Percentiles rank a stretch among this genome's conserved stretches.
phyloP scores from a whole-genome alignment of 2,797 vertebrate genomes.

The Gymnodraco acuticeps region DNA sequence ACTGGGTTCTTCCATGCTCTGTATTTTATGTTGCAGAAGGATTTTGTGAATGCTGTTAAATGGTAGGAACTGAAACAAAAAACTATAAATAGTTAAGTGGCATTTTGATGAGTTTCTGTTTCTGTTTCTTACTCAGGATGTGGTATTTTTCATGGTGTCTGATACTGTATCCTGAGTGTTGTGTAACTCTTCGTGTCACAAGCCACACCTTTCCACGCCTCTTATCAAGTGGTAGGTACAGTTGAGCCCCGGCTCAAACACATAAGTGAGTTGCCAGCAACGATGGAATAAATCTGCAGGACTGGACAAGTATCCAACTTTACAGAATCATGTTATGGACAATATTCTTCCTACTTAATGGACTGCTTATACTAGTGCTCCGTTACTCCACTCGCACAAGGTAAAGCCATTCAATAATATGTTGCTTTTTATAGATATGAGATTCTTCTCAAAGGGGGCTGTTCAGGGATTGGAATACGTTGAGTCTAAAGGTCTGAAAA shows the following conservation, averaged over 20 bases:
- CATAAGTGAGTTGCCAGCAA: slow-evolving; percentile 35
- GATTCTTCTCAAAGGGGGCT: neutral
- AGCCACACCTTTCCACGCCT: slow-evolving; percentile 74
- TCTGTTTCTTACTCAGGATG: neutral
- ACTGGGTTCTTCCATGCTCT: neutral
- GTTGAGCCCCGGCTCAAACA: slow-evolving; percentile 14
- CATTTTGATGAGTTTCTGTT: neutral
- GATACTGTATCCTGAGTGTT: slow-evolving; percentile 21
- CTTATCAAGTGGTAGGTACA: slow-evolving; percentile 13
- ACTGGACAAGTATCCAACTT: slow-evolving; percentile 21
- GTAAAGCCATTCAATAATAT: slow-evolving; percentile 62
- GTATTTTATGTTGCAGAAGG: neutral
- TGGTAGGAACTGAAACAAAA: neutral
- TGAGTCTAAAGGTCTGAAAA: neutral
- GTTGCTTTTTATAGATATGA: neutral
- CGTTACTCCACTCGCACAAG: slow-evolving; percentile 70
- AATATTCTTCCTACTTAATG: slow-evolving; percentile 62
- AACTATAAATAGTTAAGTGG: neutral
- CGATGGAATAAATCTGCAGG: slow-evolving; percentile 20
- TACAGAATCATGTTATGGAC: slow-evolving; percentile 74
- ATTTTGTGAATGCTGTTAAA: neutral
- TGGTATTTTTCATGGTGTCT: slow-evolving; percentile 2
- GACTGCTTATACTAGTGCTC: slow-evolving; percentile 64
- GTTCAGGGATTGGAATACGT: neutral
- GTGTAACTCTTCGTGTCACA: slow-evolving; percentile 49